Percentiles rank a stretch among this genome's conserved stretches.
Conservation (phyloP, 2,113 vertebrate genomes). For the Struthidea cinerea region DNA sequence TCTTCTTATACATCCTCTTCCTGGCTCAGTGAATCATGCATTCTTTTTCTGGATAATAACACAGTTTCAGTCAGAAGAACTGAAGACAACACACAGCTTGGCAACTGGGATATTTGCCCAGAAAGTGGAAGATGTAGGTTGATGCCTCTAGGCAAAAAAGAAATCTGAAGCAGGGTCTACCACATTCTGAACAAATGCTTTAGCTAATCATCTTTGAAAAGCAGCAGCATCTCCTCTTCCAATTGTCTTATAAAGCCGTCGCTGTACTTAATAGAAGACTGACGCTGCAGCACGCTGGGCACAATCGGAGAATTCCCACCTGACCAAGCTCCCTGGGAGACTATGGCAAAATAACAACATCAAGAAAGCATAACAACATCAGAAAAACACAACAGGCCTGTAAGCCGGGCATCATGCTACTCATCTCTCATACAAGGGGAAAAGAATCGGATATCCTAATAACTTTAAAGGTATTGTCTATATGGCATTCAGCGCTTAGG, state of each 20-base stretch:
- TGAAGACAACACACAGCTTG: slow-evolving; percentile 6
- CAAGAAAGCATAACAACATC: neutral
- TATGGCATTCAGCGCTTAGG: neutral
- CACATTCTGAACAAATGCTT: slow-evolving; percentile 27
- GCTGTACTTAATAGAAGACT: neutral
- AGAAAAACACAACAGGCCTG: neutral
- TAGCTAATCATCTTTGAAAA: neutral
- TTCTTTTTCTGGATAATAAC: slow-evolving; percentile 6
- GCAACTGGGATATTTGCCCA: neutral
- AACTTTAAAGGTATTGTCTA: neutral
- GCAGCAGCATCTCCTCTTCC: neutral
- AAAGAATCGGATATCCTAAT: neutral
- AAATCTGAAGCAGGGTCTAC: slow-evolving; percentile 16
- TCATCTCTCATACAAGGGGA: neutral
- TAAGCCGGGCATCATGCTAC: neutral
- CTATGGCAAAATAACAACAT: neutral
- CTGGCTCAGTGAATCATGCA: neutral
- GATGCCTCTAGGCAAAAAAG: slow-evolving; percentile 16
- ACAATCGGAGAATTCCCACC: neutral
- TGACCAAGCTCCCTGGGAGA: neutral
- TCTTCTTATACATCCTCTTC: neutral
- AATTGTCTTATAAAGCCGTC: neutral
- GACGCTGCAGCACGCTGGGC: neutral
- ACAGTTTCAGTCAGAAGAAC: slow-evolving; percentile 6
- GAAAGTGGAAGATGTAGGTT: slow-evolving; percentile 20